Evolutionary conservation across 2,797 vertebrate species (phyloP).

Genomic region (Sebastes diploproa): DNA sequence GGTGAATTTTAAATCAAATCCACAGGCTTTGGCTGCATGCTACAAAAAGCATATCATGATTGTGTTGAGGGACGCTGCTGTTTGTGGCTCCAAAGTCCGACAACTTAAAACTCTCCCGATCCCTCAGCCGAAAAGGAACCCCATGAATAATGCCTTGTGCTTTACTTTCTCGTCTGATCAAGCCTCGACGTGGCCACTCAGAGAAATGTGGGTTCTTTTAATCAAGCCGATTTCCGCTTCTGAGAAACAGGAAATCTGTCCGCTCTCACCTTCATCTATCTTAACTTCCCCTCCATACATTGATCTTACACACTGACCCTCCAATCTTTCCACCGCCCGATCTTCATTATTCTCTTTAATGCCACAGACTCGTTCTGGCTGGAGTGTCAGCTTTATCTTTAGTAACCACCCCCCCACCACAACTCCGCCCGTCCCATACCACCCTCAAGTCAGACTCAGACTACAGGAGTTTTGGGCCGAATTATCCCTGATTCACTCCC

Average conservation of each 20-base stretch:
- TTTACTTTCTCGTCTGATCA: constrained; percentile 48
- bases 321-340: constrained; percentile 55
- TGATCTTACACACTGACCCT: constrained; percentile 58
- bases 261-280: constrained; percentile 50
- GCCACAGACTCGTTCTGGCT: constrained; percentile 39
- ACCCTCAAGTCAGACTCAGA: not conserved
- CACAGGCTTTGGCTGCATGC: not conserved
- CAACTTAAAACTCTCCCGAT: constrained; percentile 10
- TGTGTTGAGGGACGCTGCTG: not conserved
- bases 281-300: constrained; percentile 46
- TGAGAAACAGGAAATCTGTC: constrained; percentile 58
- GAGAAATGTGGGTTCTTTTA: constrained; percentile 59
- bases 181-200: constrained; percentile 27
- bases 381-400: constrained; percentile 12
- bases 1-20: not conserved
- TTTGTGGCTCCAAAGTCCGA: not conserved
- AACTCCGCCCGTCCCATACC: not conserved
- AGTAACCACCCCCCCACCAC: not conserved
- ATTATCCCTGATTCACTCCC: not conserved
- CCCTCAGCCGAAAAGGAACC: not conserved
- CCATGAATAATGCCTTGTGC: constrained; percentile 34
- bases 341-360: constrained; percentile 78
- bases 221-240: constrained; percentile 54
- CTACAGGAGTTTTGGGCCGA: not conserved
- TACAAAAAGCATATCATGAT: not conserved